Evolutionary conservation across 2,113 vertebrate genomes (phyloP), one percentile per base, ranked within the genome.

Genomic region (Pyxicephalus adspersus): DNA sequence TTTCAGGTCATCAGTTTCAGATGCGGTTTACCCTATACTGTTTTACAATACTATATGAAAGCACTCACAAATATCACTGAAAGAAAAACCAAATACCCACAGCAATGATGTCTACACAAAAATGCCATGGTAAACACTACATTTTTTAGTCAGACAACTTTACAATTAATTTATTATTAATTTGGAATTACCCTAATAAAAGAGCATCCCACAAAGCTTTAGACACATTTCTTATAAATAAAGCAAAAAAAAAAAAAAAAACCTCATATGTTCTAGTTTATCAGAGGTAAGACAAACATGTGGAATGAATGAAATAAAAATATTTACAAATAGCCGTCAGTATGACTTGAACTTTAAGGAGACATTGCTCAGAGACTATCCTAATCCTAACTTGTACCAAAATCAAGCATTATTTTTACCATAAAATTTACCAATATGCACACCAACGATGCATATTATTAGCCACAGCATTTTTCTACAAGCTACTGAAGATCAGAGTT

Each of bases 181-280:
- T 31, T 51, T 57, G 68, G 68, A n/a, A 18, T 72, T 72, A 72
- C 28, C n/a, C n/a, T n/a, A n/a, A 29, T 72, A 20, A 70, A 52
- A 71, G 18, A 54, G 17, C 23, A 54, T 34, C 57, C 52, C 70
- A 73, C 52, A 20, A 17, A 26, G 5, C 2, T 45, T n/a, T 9
- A 72, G 28, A 58, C 52, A 73, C 2, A 57, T 28, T 72, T 17
- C 25, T 9, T 6, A 38, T 38, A 38, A 4, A 38, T 4, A 55
- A 29, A 51, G 23, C 18, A 45, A 2, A 38, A 1, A 68, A 68
- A 68, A 11, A 18, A 25, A 55, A 20, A 54, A 51, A 68, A 7
- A 1, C 18, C 26, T 70, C 51, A 70, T 26, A 54, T 19, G 23
- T 70, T 64, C 45, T 51, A 15, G 51, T 9, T 54, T 4, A 29